phyloP scores from a whole-genome alignment of 2,888 invertebrate species.

The Caenorhabditis sulstoni region DNA sequence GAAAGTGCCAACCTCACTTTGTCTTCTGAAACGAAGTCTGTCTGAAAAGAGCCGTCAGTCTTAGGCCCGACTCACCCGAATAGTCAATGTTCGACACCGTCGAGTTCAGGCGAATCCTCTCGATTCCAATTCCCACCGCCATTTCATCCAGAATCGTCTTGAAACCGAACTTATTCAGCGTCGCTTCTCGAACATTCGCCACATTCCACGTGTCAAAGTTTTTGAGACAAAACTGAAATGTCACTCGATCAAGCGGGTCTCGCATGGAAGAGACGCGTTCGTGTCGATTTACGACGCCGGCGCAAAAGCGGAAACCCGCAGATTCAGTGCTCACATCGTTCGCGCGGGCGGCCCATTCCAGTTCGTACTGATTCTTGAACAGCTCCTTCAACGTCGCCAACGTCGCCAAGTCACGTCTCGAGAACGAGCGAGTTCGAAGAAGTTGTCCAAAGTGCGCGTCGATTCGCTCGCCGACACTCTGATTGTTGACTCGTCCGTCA shows the following conservation, averaged over 20 bases:
- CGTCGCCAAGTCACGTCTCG: neutral
- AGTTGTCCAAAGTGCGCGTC: slow-evolving; percentile 17
- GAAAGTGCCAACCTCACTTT: slow-evolving; percentile 15
- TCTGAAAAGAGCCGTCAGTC: no score
- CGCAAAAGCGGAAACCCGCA: no score
- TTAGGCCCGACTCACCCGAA: neutral
- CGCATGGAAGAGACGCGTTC: no score
- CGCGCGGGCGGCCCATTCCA: slow-evolving; percentile 72
- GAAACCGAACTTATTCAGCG: slow-evolving; percentile 63
- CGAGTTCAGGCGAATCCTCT: slow-evolving; percentile 60
- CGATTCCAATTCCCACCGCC: slow-evolving; percentile 42
- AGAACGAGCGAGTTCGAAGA: neutral
- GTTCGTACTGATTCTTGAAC: slow-evolving; percentile 32
- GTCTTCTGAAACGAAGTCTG: slow-evolving; percentile 13
- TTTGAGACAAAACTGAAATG: slow-evolving; percentile 65
- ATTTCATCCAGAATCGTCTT: slow-evolving; percentile 65
- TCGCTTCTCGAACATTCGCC: slow-evolving; percentile 39
- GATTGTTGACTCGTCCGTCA: neutral
- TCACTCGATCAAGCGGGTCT: no score
- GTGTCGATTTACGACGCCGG: no score
- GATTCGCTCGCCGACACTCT: slow-evolving; percentile 19
- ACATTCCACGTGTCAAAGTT: slow-evolving; percentile 73
- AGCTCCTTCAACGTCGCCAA: slow-evolving; percentile 19
- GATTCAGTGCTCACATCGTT: slow-evolving; percentile 46
- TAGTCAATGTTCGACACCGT: slow-evolving; percentile 61